phyloP scores from a whole-genome alignment of 2,113 vertebrate genomes.

The Conger conger region DNA sequence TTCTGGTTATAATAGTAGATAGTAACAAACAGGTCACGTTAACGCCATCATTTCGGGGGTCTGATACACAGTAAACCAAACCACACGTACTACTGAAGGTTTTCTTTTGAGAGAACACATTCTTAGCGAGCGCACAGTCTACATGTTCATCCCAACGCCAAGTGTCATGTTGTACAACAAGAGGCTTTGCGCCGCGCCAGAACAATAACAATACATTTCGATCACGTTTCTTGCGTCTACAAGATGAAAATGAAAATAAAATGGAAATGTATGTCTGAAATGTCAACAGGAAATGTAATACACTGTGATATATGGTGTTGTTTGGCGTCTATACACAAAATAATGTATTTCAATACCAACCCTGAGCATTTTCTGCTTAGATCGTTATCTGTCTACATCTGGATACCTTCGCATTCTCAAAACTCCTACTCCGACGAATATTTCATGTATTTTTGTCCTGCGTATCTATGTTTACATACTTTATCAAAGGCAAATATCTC shows the following conservation, averaged over 20 bases:
- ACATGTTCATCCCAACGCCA: conserved; percentile 13
- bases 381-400: conserved; percentile 7
- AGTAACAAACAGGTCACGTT: background rate
- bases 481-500: conserved; percentile 10
- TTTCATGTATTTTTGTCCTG: background rate
- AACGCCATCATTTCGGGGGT: background rate
- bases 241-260: background rate
- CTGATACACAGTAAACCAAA: conserved; percentile 19
- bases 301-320: background rate
- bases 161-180: conserved; percentile 2
- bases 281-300: background rate
- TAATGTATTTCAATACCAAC: background rate
- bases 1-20: background rate
- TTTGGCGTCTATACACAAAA: background rate
- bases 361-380: background rate
- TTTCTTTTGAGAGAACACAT: background rate
- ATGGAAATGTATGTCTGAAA: background rate
- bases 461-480: background rate
- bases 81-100: background rate
- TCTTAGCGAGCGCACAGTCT: background rate
- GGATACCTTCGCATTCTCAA: conserved; percentile 9
- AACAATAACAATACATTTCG: conserved; percentile 4
- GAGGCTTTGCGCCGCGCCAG: background rate
- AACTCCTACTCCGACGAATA: background rate
- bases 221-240: background rate